Percentiles rank a stretch among this genome's conserved stretches.
Evolutionary conservation across 2,888 invertebrate species (phyloP).

Genomic region (Luperina nickerlii): DNA sequence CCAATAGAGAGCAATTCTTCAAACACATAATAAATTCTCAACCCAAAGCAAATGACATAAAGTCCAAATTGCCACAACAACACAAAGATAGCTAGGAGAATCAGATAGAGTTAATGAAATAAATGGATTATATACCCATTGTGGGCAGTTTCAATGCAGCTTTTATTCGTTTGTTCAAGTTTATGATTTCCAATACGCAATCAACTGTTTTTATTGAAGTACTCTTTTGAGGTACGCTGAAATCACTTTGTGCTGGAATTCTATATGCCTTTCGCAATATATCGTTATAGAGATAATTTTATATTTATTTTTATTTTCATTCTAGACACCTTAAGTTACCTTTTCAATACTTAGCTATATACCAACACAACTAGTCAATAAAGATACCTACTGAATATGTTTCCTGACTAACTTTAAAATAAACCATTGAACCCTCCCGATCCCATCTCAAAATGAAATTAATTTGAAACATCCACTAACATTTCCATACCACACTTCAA

Average conservation of each 20-base stretch:
- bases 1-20: constrained; percentile 68
- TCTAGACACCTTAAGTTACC: neutral
- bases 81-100: constrained; percentile 37
- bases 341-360: neutral
- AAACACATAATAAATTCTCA: constrained; percentile 45
- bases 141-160: constrained; percentile 62
- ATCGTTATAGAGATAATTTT: neutral
- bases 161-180: constrained; percentile 61
- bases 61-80: constrained; percentile 24
- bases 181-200: constrained; percentile 60
- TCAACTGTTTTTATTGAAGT: constrained; percentile 53
- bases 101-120: constrained; percentile 72
- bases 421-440: constrained; percentile 16
- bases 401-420: constrained; percentile 16
- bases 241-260: constrained; percentile 20
- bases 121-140: constrained; percentile 75
- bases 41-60: constrained; percentile 23
- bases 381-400: neutral
- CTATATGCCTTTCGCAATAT: neutral
- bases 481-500: constrained; percentile 67
- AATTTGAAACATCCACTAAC: constrained; percentile 61
- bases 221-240: constrained; percentile 6
- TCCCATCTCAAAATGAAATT: constrained; percentile 46
- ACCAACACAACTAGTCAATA: neutral
- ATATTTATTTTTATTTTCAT: neutral